Base-by-base conservation (phyloP, 2,888 invertebrate species). In the Melieria omissa region DNA sequence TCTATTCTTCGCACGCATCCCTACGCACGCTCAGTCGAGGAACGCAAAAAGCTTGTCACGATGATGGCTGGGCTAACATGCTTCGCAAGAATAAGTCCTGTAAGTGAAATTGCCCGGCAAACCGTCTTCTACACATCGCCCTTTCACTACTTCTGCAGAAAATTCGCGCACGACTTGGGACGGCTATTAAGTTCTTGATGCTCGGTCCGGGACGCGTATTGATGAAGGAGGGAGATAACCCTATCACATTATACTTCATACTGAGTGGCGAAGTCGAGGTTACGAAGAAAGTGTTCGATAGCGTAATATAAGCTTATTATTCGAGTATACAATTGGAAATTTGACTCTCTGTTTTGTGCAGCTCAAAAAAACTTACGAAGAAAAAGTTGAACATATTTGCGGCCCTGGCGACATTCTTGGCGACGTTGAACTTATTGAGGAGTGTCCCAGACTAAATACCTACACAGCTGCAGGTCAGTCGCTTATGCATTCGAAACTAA, bases 241-340 rank as follows among this genome's bases (percentile, higher is more conserved):
- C 93, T 0, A 86, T 88, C 70, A 90, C 90, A 0, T 81, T 93
- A 62, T 93, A 92, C 82, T 93, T 91, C 82, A 88, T 93, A 62
- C 85, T 92, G 5, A 88, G 88, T 0, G 93, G 93, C 4, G 89
- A 90, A 80, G 87, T 90, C 10, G 78, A 80, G 47, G 77, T 83
- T 58, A 78, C 79, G 0, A 79, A 73, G 44, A 76, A 8, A 6
- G 52, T 78, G 0, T 80, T 81, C 16, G 85, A 88, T 46, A 84
- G 83, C 80, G 82, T 84, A 74, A 72, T 74, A 9, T 45, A 10
- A 45, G 2, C 46, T 9, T 29, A 29, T 29, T 9, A 9, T 7
- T 9, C 10, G 4, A 9, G 12, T 5, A 6, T 16, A 5, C 42
- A n/a, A 14, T 7, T 4, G 44, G 14, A 52, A 12, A 42, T 29